Evolutionary conservation across 2,113 vertebrate genomes (phyloP), one percentile per base, ranked within the genome.

Genomic region (Hydropotes inermis): DNA sequence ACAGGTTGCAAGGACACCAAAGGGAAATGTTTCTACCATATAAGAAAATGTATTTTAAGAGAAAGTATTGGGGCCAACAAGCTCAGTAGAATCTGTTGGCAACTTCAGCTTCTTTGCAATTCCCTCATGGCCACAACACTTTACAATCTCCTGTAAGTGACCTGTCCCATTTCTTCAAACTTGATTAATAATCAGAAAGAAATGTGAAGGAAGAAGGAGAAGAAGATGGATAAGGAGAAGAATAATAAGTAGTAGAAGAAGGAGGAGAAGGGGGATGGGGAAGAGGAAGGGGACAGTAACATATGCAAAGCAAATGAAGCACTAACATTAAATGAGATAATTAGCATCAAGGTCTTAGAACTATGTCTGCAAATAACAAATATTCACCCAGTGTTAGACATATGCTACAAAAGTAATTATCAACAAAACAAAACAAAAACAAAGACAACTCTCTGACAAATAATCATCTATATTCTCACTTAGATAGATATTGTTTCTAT

Each of bases 271-370:
- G 12, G 70, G 23, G 23, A 76, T 23, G 25, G 23, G 45, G 45
- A 5, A 50, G 45, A 2, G 21, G 52, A 5, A 50, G 78, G 4
- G 21, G n/a, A 55, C 3, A 39, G n/a, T 27, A 47, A 16, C 70
- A 57, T 83, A 87, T 87, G 17, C 12, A 96, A 97, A 92, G 43
- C 70, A 89, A 94, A 92, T 79, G 55, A 89, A 94, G 27, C 90
- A 96, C 70, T 85, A 85, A 58, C 64, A 76, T 88, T 94, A 70
- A 96, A 96, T 91, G 52, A 93, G 60, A 84, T 79, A 67, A 95
- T 94, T 92, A 92, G 30, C 33, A 82, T 76, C 45, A 96, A 79
- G 21, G 17, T 3, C 12, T 93, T 95, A 93, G 52, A 89, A 94
- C 21, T 89, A 50, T 89, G 64, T 58, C 55, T 89, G n/a, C 23